Percentiles rank a stretch among this genome's conserved stretches.
These are phyloP conservation scores for Magallana angulata DNA, from an alignment of 1,140 invertebrate genomes.

Conservation along the genomic window DNA sequence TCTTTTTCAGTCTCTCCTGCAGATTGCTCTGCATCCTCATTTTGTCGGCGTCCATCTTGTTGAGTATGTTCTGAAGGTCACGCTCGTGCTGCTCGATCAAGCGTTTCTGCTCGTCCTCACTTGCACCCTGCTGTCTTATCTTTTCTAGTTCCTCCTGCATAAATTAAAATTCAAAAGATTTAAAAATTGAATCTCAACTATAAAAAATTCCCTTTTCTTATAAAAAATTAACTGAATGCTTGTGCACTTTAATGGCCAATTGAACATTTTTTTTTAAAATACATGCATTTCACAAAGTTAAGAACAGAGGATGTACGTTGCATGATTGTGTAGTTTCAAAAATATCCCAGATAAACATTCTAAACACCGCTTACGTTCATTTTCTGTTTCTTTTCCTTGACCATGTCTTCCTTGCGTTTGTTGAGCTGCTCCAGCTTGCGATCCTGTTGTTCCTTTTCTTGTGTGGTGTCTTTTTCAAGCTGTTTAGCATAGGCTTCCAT, in stretches of 20 bases:
- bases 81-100: slow-evolving; percentile 74
- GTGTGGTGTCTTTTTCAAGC: slow-evolving; percentile 72
- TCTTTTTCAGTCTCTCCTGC: slow-evolving; percentile 72
- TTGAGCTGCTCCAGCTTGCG: slow-evolving; percentile 70
- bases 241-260: too few relatives aligned
- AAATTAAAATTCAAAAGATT: neutral
- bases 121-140: slow-evolving; percentile 67
- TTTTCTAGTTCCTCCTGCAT: slow-evolving; percentile 73
- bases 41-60: slow-evolving; percentile 75
- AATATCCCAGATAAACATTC: neutral
- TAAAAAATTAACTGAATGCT: too few relatives aligned
- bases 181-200: neutral
- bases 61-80: slow-evolving; percentile 70
- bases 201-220: too few relatives aligned
- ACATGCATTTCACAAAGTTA: too few relatives aligned
- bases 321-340: too few relatives aligned
- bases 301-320: too few relatives aligned
- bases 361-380: slow-evolving; percentile 66
- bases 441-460: slow-evolving; percentile 73
- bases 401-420: slow-evolving; percentile 75
- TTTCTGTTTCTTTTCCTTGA: slow-evolving; percentile 72
- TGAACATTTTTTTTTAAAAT: too few relatives aligned
- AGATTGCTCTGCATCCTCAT: slow-evolving; percentile 76
- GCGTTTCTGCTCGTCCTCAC: slow-evolving; percentile 72
- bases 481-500: slow-evolving; percentile 70